Percentiles rank a stretch among this genome's conserved stretches.
These are phyloP conservation scores for Ptiloglossa arizonensis DNA, from an alignment of 1,140 invertebrate genomes.

Conservation along the genomic window DNA sequence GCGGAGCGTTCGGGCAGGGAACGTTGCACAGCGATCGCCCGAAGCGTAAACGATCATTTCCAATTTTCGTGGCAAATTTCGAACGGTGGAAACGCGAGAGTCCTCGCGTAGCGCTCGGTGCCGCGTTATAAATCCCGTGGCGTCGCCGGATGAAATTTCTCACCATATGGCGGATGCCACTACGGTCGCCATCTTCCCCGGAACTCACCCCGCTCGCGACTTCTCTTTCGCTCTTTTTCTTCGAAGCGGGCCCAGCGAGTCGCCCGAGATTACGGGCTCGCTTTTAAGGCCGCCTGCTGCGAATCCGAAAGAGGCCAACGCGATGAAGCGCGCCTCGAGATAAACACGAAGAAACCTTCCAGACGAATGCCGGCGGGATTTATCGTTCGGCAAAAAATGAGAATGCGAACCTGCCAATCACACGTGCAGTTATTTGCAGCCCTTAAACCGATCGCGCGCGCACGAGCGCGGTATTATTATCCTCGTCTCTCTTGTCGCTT, in stretches of 20 bases:
- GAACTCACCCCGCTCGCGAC: conserved; percentile 34
- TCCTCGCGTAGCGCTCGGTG: background rate
- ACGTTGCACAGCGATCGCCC: background rate
- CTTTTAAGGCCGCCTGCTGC: conserved; percentile 69
- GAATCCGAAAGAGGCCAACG: conserved; percentile 68
- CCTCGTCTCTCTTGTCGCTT: background rate
- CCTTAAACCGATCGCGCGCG: conserved; percentile 14
- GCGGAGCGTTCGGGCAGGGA: no score
- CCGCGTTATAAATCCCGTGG: conserved; percentile 21
- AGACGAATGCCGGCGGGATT: conserved; percentile 54
- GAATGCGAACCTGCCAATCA: conserved; percentile 39
- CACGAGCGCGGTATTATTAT: background rate
- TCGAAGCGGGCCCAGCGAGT: conserved; percentile 45
- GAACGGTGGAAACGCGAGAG: background rate
- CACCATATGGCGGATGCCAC: conserved; percentile 42
- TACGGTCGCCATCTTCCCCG: conserved; percentile 40
- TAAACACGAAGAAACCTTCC: conserved; percentile 64
- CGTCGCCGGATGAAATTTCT: conserved; percentile 42
- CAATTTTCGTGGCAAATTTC: background rate
- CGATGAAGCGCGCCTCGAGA: conserved; percentile 47
- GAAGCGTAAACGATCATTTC: background rate
- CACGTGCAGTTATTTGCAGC: conserved; percentile 8
- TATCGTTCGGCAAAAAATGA: conserved; percentile 34
- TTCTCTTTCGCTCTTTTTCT: conserved; percentile 23
- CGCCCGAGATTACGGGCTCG: conserved; percentile 69